phyloP scores from a whole-genome alignment of 2,113 vertebrate species.

The Merops nubicus region DNA sequence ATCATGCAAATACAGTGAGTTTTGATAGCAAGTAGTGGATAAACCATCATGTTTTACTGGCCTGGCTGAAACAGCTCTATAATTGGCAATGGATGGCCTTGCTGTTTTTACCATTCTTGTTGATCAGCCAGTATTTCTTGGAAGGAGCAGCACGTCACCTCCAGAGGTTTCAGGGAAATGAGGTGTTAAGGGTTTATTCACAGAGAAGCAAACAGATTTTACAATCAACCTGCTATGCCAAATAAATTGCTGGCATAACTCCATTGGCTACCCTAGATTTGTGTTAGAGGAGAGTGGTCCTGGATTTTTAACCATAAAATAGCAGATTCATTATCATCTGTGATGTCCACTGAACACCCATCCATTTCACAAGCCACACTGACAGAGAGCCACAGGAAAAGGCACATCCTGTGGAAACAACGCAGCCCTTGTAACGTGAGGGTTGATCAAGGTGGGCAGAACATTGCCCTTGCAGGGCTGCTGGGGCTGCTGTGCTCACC shows the following conservation, averaged over 20 bases:
- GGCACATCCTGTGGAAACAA: neutral
- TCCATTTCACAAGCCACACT: neutral
- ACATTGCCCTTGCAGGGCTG: neutral
- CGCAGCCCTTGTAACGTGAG: accelerated
- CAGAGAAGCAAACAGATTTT: neutral
- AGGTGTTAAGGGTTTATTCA: neutral
- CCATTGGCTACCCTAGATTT: neutral
- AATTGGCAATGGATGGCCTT: neutral
- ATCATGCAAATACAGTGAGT: neutral
- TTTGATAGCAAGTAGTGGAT: neutral
- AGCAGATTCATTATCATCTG: neutral
- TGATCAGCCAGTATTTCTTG: neutral
- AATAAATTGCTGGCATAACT: neutral
- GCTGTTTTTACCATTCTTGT: neutral
- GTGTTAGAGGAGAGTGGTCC: neutral
- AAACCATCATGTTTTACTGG: neutral
- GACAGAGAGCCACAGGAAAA: neutral
- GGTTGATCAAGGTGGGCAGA: neutral
- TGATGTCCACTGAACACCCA: neutral
- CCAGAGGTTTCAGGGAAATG: neutral
- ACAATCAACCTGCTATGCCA: neutral
- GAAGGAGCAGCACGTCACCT: neutral
- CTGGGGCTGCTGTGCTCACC: neutral
- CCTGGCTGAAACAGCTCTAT: neutral
- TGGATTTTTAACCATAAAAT: neutral